A percentile compares a stretch with the other conserved stretches of the same genome.
These are phyloP conservation scores for Neocrepidodera transversa DNA, from an alignment of 2,888 invertebrate species.

Conservation along the genomic window DNA sequence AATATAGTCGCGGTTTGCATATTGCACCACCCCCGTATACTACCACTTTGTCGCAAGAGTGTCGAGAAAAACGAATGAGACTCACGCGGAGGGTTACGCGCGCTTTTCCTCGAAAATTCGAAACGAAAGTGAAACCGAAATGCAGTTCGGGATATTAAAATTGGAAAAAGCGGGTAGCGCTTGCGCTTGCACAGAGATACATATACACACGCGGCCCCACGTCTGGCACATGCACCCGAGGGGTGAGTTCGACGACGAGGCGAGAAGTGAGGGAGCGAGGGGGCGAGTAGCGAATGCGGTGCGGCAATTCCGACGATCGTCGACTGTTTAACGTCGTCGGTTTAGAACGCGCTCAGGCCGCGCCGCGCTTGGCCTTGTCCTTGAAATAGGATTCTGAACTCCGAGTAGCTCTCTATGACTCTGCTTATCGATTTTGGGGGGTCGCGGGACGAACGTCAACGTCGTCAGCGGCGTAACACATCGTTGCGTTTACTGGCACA, in stretches of 20 bases:
- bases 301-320: slow-evolving; percentile 40
- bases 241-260: slow-evolving; percentile 41
- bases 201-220: too few species aligned
- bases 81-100: slow-evolving; percentile 15
- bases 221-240: slow-evolving; percentile 67
- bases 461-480: too few species aligned
- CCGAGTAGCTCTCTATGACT: slow-evolving; percentile 46
- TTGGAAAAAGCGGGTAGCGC: slow-evolving; percentile 50
- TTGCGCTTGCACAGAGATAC: slow-evolving; percentile 68
- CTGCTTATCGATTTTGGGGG: slow-evolving; percentile 60
- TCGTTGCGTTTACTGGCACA: background rate
- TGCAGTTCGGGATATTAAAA: slow-evolving; percentile 51
- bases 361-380: slow-evolving; percentile 66
- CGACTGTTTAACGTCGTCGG: slow-evolving; percentile 24
- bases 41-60: slow-evolving; percentile 17
- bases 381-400: slow-evolving; percentile 63
- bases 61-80: slow-evolving; percentile 51
- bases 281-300: slow-evolving; percentile 65
- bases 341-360: slow-evolving; percentile 37
- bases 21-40: slow-evolving; percentile 53
- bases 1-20: slow-evolving; percentile 67
- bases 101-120: slow-evolving; percentile 41
- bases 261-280: slow-evolving; percentile 56
- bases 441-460: slow-evolving; percentile 52
- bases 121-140: slow-evolving; percentile 62